Conservation (phyloP, 2,113 vertebrate species). For the Coptodon bakossiorum region DNA sequence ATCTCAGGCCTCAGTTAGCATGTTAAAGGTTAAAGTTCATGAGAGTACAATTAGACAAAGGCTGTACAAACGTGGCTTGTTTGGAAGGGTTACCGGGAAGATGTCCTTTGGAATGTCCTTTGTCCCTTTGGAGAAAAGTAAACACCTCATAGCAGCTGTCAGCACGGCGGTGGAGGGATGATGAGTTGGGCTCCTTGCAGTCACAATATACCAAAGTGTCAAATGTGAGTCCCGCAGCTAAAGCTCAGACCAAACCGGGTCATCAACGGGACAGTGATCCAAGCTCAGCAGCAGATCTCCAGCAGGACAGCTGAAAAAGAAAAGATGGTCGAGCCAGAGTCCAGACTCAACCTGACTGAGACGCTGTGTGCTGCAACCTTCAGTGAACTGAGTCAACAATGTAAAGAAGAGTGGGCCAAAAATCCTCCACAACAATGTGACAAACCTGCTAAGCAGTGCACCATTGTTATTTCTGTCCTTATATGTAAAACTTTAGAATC, state of each 20-base stretch:
- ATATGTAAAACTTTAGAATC: not conserved
- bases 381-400: not conserved
- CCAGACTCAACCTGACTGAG: not conserved
- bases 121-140: not conserved
- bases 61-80: not conserved
- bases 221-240: not conserved
- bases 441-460: not conserved
- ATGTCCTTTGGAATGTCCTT: not conserved
- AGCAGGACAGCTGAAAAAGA: not conserved
- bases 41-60: not conserved
- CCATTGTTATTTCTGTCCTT: not conserved
- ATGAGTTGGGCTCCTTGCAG: rapidly evolving
- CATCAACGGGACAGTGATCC: not conserved
- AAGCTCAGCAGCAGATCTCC: not conserved
- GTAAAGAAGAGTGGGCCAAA: not conserved
- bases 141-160: not conserved
- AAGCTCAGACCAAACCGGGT: not conserved
- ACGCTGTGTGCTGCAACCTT: not conserved
- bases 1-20: not conserved
- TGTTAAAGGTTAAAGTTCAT: not conserved
- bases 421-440: not conserved
- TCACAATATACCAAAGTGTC: not conserved
- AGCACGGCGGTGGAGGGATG: not conserved
- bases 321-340: not conserved
- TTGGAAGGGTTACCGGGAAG: not conserved